Percentiles rank a stretch among this genome's conserved stretches.
Conservation (phyloP, 2,113 vertebrate species). For the Platanista minor region DNA sequence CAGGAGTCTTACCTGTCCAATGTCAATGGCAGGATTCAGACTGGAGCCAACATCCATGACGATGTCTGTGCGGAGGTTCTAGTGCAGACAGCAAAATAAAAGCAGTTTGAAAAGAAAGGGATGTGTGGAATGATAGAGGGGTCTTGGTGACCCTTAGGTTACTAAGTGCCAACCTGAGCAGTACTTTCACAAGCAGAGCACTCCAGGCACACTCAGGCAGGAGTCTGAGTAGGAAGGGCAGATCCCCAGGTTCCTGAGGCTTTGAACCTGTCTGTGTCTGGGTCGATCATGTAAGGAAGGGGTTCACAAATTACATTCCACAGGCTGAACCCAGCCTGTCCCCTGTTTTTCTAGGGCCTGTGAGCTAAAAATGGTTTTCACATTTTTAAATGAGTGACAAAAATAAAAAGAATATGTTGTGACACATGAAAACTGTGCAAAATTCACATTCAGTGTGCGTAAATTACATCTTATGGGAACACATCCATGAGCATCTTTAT, state of each 20-base stretch:
- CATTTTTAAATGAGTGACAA: not conserved
- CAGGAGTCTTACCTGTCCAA: constrained; percentile 89
- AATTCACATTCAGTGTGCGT: not conserved
- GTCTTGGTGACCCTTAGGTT: not conserved
- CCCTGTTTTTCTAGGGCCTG: not conserved
- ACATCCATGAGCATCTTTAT: accelerated
- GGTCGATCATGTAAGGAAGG: not conserved
- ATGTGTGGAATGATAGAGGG: not conserved
- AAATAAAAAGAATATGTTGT: not conserved
- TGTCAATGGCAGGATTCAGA: constrained; percentile 96
- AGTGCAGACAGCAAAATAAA: not conserved
- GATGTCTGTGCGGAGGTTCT: constrained; percentile 94
- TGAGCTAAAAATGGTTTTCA: not conserved
- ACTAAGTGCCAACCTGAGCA: accelerated
- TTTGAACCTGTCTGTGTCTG: not conserved
- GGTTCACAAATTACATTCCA: not conserved
- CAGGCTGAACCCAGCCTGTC: not conserved
- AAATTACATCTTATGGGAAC: not conserved
- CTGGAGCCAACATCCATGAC: constrained; percentile 98
- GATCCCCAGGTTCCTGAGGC: not conserved
- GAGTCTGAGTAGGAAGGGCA: not conserved
- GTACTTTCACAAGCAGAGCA: not conserved
- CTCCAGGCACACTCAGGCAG: too few relatives aligned
- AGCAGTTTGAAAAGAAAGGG: not conserved
- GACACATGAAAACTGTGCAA: not conserved